A percentile compares a stretch with the other conserved stretches of the same genome.
Conservation (phyloP, 1,140 invertebrate species). For the Octopus bimaculoides region DNA sequence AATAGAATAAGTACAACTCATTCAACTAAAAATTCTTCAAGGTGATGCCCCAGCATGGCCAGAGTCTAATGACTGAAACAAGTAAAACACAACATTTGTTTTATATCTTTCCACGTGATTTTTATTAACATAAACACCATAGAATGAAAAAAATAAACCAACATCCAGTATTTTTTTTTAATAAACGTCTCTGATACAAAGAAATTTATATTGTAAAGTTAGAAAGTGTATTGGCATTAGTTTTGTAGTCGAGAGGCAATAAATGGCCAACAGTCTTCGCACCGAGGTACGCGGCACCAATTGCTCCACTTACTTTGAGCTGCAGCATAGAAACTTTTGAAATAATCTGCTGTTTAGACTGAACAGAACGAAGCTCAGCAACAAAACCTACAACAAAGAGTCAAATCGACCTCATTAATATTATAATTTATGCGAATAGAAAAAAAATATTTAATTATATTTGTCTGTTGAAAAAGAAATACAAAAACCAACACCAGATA, state of each 20-base stretch:
- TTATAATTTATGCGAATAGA: no score
- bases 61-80: no score
- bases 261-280: constrained; percentile 63
- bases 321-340: constrained; percentile 66
- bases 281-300: constrained; percentile 75
- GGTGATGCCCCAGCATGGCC: no score
- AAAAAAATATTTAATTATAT: no score
- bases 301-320: constrained; percentile 67
- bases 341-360: constrained; percentile 39
- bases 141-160: not conserved
- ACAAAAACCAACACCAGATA: no score
- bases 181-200: not conserved
- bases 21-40: no score
- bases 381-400: constrained; percentile 36
- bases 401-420: not conserved
- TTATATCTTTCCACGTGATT: no score
- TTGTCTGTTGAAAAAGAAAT: no score
- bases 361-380: constrained; percentile 32
- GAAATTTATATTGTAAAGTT: constrained; percentile 51
- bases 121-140: no score
- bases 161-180: not conserved
- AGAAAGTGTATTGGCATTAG: constrained; percentile 62
- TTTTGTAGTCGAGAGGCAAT: constrained; percentile 61
- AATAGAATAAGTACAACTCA: no score
- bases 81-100: no score